Percentiles rank a stretch among this genome's conserved stretches.
Evolutionary conservation across 1,140 invertebrate species (phyloP).

Genomic region (Hylaeus volcanicus): DNA sequence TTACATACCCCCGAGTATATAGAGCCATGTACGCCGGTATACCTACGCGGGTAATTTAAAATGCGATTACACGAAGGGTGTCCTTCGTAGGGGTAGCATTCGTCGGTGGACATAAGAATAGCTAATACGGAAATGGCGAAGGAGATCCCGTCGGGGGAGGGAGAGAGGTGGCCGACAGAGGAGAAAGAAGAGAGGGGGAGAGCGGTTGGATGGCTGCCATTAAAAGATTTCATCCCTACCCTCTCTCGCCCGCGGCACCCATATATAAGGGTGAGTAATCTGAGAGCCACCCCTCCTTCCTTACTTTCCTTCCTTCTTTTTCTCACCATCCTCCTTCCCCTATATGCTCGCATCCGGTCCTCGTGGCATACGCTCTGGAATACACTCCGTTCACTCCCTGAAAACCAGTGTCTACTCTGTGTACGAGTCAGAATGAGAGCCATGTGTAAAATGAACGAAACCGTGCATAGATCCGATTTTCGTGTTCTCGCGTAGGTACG

Average conservation of each 20-base stretch:
- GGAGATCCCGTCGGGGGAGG: slow-evolving; percentile 40
- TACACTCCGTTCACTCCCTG: slow-evolving; percentile 38
- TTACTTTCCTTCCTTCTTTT: slow-evolving; percentile 67
- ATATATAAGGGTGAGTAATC: slow-evolving; percentile 77
- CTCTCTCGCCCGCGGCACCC: slow-evolving; percentile 61
- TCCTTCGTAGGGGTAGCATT: slow-evolving; percentile 64
- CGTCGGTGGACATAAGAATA: slow-evolving; percentile 76
- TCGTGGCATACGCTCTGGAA: slow-evolving; percentile 29
- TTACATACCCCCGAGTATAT: slow-evolving; percentile 50
- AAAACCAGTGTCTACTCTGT: slow-evolving; percentile 25
- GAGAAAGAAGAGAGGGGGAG: slow-evolving; percentile 20
- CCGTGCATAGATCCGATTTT: slow-evolving; percentile 16
- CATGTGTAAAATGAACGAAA: slow-evolving; percentile 11
- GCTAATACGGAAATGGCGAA: slow-evolving; percentile 73
- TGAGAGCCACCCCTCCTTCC: slow-evolving; percentile 69
- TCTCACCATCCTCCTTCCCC: slow-evolving; percentile 60
- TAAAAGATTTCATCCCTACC: slow-evolving; percentile 73
- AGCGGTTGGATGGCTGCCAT: slow-evolving; percentile 73
- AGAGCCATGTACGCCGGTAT: slow-evolving; percentile 49
- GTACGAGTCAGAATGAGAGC: slow-evolving; percentile 20
- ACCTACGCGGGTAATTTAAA: slow-evolving; percentile 74
- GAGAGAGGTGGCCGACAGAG: slow-evolving; percentile 37
- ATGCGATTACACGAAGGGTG: slow-evolving; percentile 73
- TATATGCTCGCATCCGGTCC: slow-evolving; percentile 48
- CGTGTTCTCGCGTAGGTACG: neutral